Evolutionary conservation across 1,140 invertebrate genomes (phyloP), one percentile per base, ranked within the genome.

Genomic region (Heterodera carotae): DNA sequence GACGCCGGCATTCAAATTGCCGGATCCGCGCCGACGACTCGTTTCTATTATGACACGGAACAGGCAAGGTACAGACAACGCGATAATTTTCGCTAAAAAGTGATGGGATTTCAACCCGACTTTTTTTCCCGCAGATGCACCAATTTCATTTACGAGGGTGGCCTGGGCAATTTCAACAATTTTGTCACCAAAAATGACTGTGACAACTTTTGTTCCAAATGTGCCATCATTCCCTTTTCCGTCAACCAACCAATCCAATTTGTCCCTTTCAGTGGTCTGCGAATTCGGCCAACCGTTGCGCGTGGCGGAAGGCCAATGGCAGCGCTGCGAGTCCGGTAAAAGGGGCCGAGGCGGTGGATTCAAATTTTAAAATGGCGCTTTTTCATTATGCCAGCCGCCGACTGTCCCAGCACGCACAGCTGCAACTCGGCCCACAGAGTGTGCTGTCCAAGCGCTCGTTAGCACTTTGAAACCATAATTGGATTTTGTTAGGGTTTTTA

Each of bases 251-350:
- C 53, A 75, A 18, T 76, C 7, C 48, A 77, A 1, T 79, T 85
- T 81, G 80, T 76, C 33, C 75, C 1, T 79, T 86, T 82, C 48
- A 85, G 85, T 86, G 72, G 84, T 86, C 53, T 86, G 84, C 69
- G 84, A 86, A 59, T 85, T 85, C 75, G 84, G 84, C n/a, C 86
- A 87, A 60, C 84, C 84, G 8, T 66, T 86, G 34, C 76, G 85
- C 31, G 84, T 87, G 29, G 84, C 85, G 1, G 84, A 87, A 69
- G 84, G 62, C n/a, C 62, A 86, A 64, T 87, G 85, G 84, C 84
- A 86, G 56, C 33, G 84, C n/a, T 86, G 84, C 62, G 85, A 86
- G 69, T 81, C 81, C 4, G 74, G 74, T 56, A 76, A 53, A 4
- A 39, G 48, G 18, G 29, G 36, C 0, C 6, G 39, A 12, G 39